Conservation (phyloP, 1,140 invertebrate species). For the Achroia grisella region DNA sequence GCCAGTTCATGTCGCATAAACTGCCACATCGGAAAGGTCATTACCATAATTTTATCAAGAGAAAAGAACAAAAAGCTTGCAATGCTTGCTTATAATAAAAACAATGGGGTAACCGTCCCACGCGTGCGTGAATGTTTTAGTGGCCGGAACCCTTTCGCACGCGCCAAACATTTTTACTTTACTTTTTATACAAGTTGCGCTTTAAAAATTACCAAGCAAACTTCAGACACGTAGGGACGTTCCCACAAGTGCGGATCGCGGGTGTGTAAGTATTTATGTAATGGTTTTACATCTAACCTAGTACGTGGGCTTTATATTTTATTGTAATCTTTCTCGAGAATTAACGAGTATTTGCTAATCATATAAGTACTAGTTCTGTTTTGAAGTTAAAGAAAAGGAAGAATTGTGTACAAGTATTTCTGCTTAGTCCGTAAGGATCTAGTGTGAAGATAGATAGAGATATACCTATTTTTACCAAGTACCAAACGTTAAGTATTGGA, state of each 20-base stretch:
- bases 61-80: constrained; percentile 36
- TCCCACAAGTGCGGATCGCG: neutral
- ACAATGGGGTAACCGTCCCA: constrained; percentile 32
- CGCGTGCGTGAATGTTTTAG: constrained; percentile 32
- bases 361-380: no score
- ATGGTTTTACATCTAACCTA: no score
- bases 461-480: no score
- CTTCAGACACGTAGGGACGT: constrained; percentile 1
- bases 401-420: no score
- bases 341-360: no score
- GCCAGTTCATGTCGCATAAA: neutral
- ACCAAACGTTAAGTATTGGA: no score
- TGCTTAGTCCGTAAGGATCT: no score
- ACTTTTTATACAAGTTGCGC: constrained; percentile 11
- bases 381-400: no score
- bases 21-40: constrained; percentile 32
- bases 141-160: constrained; percentile 14
- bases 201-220: constrained; percentile 9
- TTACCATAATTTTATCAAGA: constrained; percentile 44
- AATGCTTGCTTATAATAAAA: constrained; percentile 48
- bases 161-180: constrained; percentile 21
- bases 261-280: no score
- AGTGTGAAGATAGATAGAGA: no score
- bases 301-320: no score
- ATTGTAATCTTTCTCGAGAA: no score